A percentile compares a stretch with the other conserved stretches of the same genome.
These are phyloP conservation scores for Bugula neritina DNA, from an alignment of 2,888 invertebrate genomes.

Conservation along the genomic window DNA sequence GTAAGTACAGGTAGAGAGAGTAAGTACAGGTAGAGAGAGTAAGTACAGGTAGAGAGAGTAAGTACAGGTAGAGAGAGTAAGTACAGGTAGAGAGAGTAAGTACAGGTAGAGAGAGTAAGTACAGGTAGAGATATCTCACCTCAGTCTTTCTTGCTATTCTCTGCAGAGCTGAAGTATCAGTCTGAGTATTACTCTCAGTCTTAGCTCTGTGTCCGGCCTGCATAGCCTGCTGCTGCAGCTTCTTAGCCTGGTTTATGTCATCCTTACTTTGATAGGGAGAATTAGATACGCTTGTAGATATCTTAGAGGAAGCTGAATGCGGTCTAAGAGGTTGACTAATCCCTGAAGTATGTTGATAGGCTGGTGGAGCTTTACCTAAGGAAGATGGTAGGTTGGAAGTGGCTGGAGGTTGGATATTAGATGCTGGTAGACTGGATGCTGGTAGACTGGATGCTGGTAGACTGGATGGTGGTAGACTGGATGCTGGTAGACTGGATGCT, in stretches of 20 bases:
- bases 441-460: not conserved
- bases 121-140: too few species aligned
- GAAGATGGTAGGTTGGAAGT: too few species aligned
- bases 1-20: too few species aligned
- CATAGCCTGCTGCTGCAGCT: slow-evolving; percentile 29
- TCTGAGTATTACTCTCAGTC: slow-evolving; percentile 40
- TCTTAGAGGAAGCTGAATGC: not conserved
- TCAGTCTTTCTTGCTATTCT: slow-evolving; percentile 28
- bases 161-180: slow-evolving; percentile 41
- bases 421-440: not conserved
- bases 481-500: not conserved
- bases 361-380: too few species aligned
- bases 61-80: too few species aligned
- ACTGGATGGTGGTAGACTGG: not conserved
- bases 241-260: slow-evolving; percentile 17
- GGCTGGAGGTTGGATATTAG: too few species aligned
- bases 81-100: too few species aligned
- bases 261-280: slow-evolving; percentile 19
- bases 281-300: not conserved
- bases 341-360: not conserved
- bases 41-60: too few species aligned
- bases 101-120: too few species aligned
- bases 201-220: slow-evolving; percentile 33
- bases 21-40: too few species aligned
- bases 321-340: not conserved